phyloP scores from a whole-genome alignment of 2,113 vertebrate genomes.

The Excalfactoria chinensis region DNA sequence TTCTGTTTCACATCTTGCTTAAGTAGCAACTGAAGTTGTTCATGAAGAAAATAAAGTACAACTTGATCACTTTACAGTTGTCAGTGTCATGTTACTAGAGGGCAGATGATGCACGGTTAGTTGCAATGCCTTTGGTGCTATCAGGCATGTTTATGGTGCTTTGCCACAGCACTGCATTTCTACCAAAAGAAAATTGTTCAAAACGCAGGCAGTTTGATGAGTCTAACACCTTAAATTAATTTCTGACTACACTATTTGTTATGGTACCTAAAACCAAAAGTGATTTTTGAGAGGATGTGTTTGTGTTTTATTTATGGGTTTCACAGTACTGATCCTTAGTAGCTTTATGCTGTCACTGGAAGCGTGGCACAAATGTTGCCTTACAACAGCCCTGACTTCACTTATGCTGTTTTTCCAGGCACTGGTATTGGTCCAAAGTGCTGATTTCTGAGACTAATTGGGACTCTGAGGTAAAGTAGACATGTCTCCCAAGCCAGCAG shows the following conservation, averaged over 20 bases:
- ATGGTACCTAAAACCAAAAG: neutral
- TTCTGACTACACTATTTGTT: neutral
- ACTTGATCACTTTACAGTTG: neutral
- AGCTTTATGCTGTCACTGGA: neutral
- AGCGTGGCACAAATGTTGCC: neutral
- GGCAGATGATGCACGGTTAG: neutral
- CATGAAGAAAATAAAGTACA: neutral
- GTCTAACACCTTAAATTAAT: neutral
- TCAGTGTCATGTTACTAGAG: rapidly evolving
- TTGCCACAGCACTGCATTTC: neutral
- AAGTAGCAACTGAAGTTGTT: neutral
- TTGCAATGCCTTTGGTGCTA: neutral
- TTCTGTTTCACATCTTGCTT: neutral
- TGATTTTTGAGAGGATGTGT: neutral
- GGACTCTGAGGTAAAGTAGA: neutral
- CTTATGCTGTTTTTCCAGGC: neutral
- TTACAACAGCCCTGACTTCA: neutral
- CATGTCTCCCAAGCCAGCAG: neutral
- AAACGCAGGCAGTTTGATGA: neutral
- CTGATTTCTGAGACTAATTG: neutral
- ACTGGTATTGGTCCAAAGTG: neutral
- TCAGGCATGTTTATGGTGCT: neutral
- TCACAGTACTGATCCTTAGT: neutral
- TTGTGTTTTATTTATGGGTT: neutral
- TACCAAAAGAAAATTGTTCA: neutral